Conservation (phyloP, 2,113 vertebrate genomes). For the Galbula dea region DNA sequence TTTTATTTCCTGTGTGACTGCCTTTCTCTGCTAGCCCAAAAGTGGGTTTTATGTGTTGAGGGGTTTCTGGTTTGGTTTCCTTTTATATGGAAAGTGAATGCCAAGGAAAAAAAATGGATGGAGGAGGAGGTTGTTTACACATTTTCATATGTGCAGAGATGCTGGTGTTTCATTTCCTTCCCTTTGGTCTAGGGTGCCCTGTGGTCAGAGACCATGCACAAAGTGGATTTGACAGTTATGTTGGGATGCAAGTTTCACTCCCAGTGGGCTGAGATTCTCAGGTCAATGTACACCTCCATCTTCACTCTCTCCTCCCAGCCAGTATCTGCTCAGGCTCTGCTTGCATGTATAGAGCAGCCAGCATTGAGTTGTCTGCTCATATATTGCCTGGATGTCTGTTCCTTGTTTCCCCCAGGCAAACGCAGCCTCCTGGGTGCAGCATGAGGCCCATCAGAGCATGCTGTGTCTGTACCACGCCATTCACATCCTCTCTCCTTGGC, state of each 20-base stretch:
- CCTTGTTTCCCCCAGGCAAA: neutral
- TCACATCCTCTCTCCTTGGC: neutral
- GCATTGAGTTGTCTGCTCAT: neutral
- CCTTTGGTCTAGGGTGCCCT: neutral
- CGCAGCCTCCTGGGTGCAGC: neutral
- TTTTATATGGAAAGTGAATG: neutral
- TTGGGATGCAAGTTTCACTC: neutral
- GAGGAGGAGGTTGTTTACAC: accelerated
- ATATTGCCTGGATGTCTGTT: neutral
- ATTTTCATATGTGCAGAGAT: neutral
- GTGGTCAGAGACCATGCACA: too few species aligned
- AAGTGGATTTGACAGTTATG: neutral
- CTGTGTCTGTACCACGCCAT: neutral
- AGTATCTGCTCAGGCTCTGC: neutral
- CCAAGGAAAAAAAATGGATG: neutral
- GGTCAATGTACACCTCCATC: neutral
- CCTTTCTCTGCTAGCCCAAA: neutral
- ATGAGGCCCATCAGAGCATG: neutral
- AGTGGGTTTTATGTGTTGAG: neutral
- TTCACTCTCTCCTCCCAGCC: neutral
- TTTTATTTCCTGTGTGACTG: constrained; percentile 5
- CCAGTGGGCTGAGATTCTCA: neutral
- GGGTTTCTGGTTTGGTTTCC: neutral
- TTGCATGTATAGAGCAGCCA: accelerated
- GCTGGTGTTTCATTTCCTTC: neutral